Evolutionary conservation across 1,140 invertebrate genomes (phyloP).

Genomic region (Marisa cornuarietis): DNA sequence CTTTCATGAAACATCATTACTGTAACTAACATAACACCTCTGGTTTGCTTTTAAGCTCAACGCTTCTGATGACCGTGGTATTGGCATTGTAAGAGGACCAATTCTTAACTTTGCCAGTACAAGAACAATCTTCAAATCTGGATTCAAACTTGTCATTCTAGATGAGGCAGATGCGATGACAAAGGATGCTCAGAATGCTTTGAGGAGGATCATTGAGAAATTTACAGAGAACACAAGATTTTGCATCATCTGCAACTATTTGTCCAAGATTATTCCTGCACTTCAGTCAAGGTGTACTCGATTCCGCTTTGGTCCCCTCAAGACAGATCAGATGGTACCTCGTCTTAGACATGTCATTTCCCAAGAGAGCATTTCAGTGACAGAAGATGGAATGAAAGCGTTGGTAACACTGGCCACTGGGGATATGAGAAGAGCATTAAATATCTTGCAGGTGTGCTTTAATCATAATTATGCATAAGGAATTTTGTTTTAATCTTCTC

Average conservation of each 20-base stretch:
- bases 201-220: conserved; percentile 97
- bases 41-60: conserved; percentile 16
- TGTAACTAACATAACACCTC: background rate
- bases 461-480: no score
- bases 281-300: conserved; percentile 97
- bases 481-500: no score
- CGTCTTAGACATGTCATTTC: conserved; percentile 86
- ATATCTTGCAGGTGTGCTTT: conserved; percentile 85
- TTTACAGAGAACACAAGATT: conserved; percentile 98
- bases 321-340: conserved; percentile 85
- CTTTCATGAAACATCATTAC: background rate
- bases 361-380: conserved; percentile 85
- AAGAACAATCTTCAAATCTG: conserved; percentile 92
- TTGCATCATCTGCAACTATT: conserved; percentile 98
- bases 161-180: conserved; percentile 99
- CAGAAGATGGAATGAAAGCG: conserved; percentile 90
- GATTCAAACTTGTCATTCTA: conserved; percentile 96
- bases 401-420: conserved; percentile 89
- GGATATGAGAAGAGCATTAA: conserved; percentile 98
- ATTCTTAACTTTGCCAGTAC: conserved; percentile 99
- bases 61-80: conserved; percentile 99
- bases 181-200: conserved; percentile 98
- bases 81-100: conserved; percentile 93
- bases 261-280: conserved; percentile 98
- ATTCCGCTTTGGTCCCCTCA: conserved; percentile 95